Percentiles rank a stretch among this genome's conserved stretches.
These are phyloP conservation scores for Clarias batrachus DNA, from an alignment of 2,113 vertebrate species.

Conservation along the genomic window DNA sequence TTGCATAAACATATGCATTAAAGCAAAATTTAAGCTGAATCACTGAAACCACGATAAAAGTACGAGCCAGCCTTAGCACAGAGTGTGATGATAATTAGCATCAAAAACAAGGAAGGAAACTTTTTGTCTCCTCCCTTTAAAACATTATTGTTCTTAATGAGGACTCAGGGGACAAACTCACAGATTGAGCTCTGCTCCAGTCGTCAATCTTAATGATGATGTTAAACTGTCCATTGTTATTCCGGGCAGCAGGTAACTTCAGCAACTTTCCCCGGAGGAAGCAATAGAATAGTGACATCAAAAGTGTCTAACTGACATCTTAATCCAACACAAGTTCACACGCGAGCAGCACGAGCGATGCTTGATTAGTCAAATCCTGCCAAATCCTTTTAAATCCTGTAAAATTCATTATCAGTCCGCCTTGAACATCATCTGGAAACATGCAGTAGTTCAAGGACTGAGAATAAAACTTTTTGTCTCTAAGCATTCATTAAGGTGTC, in stretches of 20 bases:
- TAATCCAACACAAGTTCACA: slow-evolving; percentile 11
- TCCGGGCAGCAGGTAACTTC: slow-evolving; percentile 12
- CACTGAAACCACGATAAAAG: not conserved
- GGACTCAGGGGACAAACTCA: slow-evolving; percentile 21
- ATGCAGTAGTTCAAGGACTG: not conserved
- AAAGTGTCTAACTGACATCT: not conserved
- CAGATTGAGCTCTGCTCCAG: slow-evolving; percentile 2
- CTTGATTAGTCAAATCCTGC: slow-evolving; percentile 21
- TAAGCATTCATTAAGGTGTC: too few relatives aligned
- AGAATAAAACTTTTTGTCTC: not conserved
- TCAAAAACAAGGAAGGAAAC: slow-evolving; percentile 6
- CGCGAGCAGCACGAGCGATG: not conserved
- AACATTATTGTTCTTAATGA: slow-evolving; percentile 27
- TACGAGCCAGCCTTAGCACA: not conserved
- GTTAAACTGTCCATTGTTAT: not conserved
- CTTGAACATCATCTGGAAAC: not conserved
- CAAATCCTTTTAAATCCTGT: not conserved
- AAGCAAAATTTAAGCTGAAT: not conserved
- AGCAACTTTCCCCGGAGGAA: not conserved
- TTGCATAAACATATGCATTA: not conserved
- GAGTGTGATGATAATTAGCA: slow-evolving; percentile 8
- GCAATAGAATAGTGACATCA: slow-evolving; percentile 2
- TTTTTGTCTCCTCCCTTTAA: slow-evolving; percentile 12
- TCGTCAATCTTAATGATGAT: not conserved
- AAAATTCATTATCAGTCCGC: slow-evolving; percentile 2